Conservation (phyloP, 2,888 invertebrate species). For the Cynaeus angustus region DNA sequence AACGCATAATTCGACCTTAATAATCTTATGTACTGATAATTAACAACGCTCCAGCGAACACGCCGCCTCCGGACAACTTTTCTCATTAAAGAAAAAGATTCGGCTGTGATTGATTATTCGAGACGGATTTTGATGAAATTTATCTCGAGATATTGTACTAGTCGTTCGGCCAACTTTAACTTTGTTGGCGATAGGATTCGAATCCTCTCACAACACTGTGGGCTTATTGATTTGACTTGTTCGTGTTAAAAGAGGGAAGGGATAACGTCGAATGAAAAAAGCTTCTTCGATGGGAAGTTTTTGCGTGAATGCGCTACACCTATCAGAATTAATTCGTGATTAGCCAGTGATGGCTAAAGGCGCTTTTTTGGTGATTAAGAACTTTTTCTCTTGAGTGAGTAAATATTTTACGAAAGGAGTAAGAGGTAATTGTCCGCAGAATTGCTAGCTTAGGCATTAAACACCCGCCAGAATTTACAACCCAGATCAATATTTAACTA, state of each 20-base stretch:
- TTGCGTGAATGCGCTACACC: slow-evolving; percentile 6
- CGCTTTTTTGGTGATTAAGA: slow-evolving; percentile 4
- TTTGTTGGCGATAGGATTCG: slow-evolving; percentile 35
- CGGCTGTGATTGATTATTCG: slow-evolving; percentile 48
- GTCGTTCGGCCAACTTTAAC: slow-evolving; percentile 39
- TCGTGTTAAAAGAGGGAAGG: slow-evolving; percentile 12
- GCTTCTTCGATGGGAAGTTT: slow-evolving; percentile 1
- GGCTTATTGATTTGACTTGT: slow-evolving; percentile 36
- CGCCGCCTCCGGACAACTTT: slow-evolving; percentile 39
- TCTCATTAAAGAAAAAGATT: slow-evolving; percentile 50
- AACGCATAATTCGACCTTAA: slow-evolving; percentile 38
- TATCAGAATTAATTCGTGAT: slow-evolving; percentile 20
- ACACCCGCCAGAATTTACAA: neutral
- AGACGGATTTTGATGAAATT: slow-evolving; percentile 47
- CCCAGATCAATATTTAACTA: no score
- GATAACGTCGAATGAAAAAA: slow-evolving; percentile 19
- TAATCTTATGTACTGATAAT: slow-evolving; percentile 39
- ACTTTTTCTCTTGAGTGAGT: slow-evolving; percentile 2
- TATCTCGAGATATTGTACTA: slow-evolving; percentile 40
- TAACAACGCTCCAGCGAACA: slow-evolving; percentile 20
- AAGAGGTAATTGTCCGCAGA: slow-evolving; percentile 5
- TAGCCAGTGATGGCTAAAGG: slow-evolving; percentile 1
- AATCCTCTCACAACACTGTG: slow-evolving; percentile 31
- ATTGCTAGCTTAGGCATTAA: neutral
- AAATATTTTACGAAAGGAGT: slow-evolving; percentile 3